Base-by-base conservation (phyloP, 1,140 invertebrate genomes). In the Spodoptera frugiperda region DNA sequence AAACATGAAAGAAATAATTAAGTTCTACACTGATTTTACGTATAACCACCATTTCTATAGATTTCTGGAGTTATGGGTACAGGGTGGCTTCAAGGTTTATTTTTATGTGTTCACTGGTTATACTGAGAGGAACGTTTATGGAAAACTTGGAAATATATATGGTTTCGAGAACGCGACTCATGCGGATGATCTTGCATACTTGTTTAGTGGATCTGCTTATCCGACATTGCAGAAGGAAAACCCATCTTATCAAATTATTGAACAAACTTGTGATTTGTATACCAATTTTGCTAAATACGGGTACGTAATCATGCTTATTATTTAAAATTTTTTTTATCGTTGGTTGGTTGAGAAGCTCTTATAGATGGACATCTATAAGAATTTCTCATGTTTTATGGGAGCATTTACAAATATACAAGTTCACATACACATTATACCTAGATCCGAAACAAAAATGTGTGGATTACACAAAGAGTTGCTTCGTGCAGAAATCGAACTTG, bases 251-350 rank as follows among this genome's bases (percentile, higher is more conserved):
- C 25, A 59, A 33, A 59, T 59, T 17, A 33, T 59, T 14, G 25
- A 21, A 10, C 57, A 39, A 33, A 59, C n/a, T 14, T 33, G 21
- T 15, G 33, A n/a, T 2, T n/a, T 59, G 25, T 59, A 15, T 8
- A 59, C 21, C 5, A 59, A 59, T 39, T 59, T 59, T 19, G 57
- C 57, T n/a, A 59, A 59, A 33, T 59, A 59, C n/a, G 30, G 57
- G 57, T 59, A 59, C 15, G 57, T 59, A 59, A 21, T n/a, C n/a
- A 33, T 59, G 9, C 11, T 59, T 12, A 59, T 30, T 17, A 5
- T 19, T 53, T 5, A 5, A 5, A 3, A 30, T n/a, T n/a, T n/a
- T n/a, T n/a, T n/a, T n/a, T n/a, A n/a, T n/a, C n/a, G n/a, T n/a
- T n/a, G n/a, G n/a, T n/a, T n/a, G n/a, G n/a, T n/a, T n/a, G n/a